phyloP scores from a whole-genome alignment of 1,140 invertebrate species.

The Trypoxylus dichotomus region DNA sequence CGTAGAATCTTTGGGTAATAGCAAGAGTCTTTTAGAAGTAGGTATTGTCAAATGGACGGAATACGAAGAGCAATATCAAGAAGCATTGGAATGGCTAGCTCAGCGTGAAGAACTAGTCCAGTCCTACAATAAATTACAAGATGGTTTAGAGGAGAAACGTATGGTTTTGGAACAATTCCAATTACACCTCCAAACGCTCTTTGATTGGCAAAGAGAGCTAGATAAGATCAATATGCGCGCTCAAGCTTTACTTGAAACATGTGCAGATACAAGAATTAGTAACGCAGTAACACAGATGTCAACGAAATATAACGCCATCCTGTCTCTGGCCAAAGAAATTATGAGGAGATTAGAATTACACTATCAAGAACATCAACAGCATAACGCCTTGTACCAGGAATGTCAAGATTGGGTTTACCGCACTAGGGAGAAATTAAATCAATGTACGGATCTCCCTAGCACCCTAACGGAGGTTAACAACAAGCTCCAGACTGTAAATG shows the following conservation, averaged over 20 bases:
- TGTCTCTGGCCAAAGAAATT: conserved; percentile 89
- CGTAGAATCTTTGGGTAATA: conserved; percentile 73
- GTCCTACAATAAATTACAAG: conserved; percentile 87
- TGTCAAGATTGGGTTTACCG: conserved; percentile 89
- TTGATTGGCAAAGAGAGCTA: conserved; percentile 91
- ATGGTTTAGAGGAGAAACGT: conserved; percentile 87
- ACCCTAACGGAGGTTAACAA: conserved; percentile 79
- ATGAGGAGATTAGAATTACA: conserved; percentile 88
- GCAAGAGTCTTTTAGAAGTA: conserved; percentile 81
- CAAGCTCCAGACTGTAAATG: conserved; percentile 81
- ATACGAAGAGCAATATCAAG: conserved; percentile 90
- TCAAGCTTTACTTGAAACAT: conserved; percentile 86
- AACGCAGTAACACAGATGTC: conserved; percentile 92
- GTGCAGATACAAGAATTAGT: conserved; percentile 89
- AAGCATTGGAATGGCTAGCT: conserved; percentile 84
- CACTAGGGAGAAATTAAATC: conserved; percentile 78
- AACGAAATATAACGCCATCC: conserved; percentile 90
- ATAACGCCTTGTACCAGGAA: conserved; percentile 85
- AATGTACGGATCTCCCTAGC: conserved; percentile 75
- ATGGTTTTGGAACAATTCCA: conserved; percentile 88
- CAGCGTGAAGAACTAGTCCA: conserved; percentile 86
- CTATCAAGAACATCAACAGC: conserved; percentile 90
- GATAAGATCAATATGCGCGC: conserved; percentile 91
- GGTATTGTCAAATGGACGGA: conserved; percentile 94
- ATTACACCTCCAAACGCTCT: conserved; percentile 84